These are phyloP conservation scores for Harlomillsia oculata DNA, from an alignment of 1,140 invertebrate species.

Conservation along the genomic window DNA sequence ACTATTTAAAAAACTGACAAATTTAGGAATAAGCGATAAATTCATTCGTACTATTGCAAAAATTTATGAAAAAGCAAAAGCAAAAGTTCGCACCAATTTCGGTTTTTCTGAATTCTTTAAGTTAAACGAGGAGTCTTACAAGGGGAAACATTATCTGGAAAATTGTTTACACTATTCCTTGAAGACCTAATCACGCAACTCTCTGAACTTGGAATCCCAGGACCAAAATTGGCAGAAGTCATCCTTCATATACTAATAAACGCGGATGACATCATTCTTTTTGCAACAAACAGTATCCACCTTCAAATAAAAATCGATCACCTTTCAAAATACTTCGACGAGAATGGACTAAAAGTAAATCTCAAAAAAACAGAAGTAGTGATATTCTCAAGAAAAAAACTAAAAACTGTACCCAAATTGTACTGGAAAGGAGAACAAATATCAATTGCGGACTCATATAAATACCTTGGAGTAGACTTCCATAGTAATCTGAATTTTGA, in stretches of 20 bases:
- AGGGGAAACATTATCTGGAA: constrained; percentile 32
- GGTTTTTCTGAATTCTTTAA: not conserved
- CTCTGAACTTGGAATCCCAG: not conserved
- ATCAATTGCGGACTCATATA: constrained; percentile 3
- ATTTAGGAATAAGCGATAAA: constrained; percentile 7
- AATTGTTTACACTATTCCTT: constrained; percentile 31
- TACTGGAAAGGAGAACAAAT: constrained; percentile 5
- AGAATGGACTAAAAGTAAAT: not conserved
- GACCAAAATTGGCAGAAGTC: not conserved
- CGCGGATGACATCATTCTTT: constrained; percentile 14
- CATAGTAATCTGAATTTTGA: not conserved
- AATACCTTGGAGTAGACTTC: constrained; percentile 11
- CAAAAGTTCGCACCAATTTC: not conserved
- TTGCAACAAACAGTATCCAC: not conserved
- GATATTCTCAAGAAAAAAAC: constrained; percentile 5
- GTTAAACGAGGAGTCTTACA: constrained; percentile 31
- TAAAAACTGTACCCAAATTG: not conserved
- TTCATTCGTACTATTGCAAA: constrained; percentile 1
- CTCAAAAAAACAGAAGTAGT: constrained; percentile 14
- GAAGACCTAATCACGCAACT: constrained; percentile 19
- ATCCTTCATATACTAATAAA: constrained; percentile 11
- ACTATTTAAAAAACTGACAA: constrained; percentile 11
- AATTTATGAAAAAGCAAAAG: constrained; percentile 3
- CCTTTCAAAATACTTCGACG: not conserved
- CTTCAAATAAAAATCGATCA: not conserved